A percentile compares a stretch with the other conserved stretches of the same genome.
Evolutionary conservation across 2,797 vertebrate genomes (phyloP).

Genomic region (Basileuterus tristriatus): DNA sequence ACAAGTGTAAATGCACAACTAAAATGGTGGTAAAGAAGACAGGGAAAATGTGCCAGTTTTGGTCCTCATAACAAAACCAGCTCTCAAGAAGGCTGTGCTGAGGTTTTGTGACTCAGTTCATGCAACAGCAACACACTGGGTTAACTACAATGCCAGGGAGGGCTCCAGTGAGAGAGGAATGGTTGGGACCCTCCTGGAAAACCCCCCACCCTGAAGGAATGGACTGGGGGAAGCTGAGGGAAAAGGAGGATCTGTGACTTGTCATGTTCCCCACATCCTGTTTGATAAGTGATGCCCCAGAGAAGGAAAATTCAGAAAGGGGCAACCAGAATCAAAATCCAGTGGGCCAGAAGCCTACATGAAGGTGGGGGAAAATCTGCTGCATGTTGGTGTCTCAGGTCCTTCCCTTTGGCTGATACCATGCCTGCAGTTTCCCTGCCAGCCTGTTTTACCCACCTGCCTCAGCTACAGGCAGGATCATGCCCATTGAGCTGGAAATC

Average conservation of each 20-base stretch:
- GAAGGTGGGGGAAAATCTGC: background rate
- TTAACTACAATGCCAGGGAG: background rate
- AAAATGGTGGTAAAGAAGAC: background rate
- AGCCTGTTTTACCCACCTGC: background rate
- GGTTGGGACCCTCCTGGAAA: background rate
- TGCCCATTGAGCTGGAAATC: background rate
- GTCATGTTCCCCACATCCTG: fast-evolving
- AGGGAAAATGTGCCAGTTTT: background rate
- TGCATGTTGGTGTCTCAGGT: background rate
- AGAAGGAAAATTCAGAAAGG: background rate
- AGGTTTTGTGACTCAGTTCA: background rate
- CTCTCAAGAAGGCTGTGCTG: background rate
- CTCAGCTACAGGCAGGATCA: background rate
- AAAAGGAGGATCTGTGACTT: background rate
- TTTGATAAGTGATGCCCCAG: background rate
- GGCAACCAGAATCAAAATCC: background rate
- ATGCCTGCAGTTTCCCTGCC: background rate
- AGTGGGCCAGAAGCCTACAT: background rate
- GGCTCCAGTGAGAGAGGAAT: background rate
- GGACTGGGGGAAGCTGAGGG: background rate
- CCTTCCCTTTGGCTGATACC: background rate
- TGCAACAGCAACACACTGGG: background rate
- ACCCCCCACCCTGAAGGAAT: background rate
- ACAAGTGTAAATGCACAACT: background rate
- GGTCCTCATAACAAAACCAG: background rate